These are phyloP conservation scores for Montipora efflorescens DNA, from an alignment of 64 coral and sea anemone genomes.

Conservation along the genomic window DNA sequence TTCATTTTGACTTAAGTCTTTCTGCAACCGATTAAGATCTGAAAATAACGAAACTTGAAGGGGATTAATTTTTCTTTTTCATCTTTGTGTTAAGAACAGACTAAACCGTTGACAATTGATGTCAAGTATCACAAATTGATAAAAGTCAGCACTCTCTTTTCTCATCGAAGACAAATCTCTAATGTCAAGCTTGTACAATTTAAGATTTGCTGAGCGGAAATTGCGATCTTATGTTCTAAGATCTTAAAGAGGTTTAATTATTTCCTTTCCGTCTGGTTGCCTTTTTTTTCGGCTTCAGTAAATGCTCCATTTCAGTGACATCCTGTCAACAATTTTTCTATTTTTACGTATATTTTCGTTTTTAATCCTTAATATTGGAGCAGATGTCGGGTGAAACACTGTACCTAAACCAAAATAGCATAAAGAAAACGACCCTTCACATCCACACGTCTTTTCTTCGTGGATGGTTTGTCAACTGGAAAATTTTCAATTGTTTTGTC, in stretches of 20 bases:
- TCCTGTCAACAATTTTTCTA: constrained; percentile 4
- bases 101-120: not conserved
- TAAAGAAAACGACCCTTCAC: not conserved
- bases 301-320: constrained; percentile 13
- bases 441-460: not conserved
- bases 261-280: not conserved
- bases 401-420: not conserved
- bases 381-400: not conserved
- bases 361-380: not conserved
- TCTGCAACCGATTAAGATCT: not conserved
- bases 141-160: not conserved
- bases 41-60: too few relatives aligned
- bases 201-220: constrained; percentile 19
- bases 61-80: not conserved
- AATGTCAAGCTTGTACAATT: not conserved
- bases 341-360: not conserved
- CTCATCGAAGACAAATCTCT: not conserved
- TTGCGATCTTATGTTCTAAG: not conserved
- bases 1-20: too few relatives aligned
- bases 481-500: not conserved
- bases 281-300: constrained; percentile 2
- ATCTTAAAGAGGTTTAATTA: not conserved
- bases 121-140: not conserved
- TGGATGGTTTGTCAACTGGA: not conserved
- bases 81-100: not conserved